These are phyloP conservation scores for Sinelater perroti DNA, from an alignment of 2,888 invertebrate species.

Conservation along the genomic window DNA sequence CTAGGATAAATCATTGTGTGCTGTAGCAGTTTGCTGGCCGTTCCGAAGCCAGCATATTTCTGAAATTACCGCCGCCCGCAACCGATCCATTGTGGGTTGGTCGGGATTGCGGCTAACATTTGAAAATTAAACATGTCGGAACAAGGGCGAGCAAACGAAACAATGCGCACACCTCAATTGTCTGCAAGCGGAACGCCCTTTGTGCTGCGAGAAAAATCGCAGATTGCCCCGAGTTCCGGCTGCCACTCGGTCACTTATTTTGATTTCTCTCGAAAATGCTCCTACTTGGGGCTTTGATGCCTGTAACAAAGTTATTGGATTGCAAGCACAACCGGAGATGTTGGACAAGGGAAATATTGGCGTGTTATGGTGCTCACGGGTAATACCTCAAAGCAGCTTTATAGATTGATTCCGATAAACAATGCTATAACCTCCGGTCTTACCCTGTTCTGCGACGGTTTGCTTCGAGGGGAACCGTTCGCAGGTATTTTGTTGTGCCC, in stretches of 20 bases:
- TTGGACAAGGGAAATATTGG: neutral
- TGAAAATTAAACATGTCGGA: conserved; percentile 11
- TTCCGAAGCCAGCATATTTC: neutral
- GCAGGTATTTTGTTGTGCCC: no score
- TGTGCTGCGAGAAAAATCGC: no score
- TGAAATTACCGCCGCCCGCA: conserved; percentile 1
- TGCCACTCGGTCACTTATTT: no score
- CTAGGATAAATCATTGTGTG: neutral
- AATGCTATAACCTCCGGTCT: no score
- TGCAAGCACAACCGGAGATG: neutral
- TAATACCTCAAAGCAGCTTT: no score
- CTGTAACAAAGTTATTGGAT: conserved; percentile 9
- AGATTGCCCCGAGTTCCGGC: no score
- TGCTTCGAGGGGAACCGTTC: no score
- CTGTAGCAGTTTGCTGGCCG: neutral
- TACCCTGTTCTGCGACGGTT: no score
- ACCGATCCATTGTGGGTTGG: neutral
- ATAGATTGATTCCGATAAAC: no score
- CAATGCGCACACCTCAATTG: no score
- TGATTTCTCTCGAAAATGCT: no score
- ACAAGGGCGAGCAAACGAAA: conserved; percentile 4
- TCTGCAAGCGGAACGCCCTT: no score
- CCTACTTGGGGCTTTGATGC: conserved; percentile 8
- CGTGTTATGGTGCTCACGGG: neutral
- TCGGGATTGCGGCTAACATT: conserved; percentile 9